Conservation (phyloP, 2,888 invertebrate genomes). For the Cantharis rufa region DNA sequence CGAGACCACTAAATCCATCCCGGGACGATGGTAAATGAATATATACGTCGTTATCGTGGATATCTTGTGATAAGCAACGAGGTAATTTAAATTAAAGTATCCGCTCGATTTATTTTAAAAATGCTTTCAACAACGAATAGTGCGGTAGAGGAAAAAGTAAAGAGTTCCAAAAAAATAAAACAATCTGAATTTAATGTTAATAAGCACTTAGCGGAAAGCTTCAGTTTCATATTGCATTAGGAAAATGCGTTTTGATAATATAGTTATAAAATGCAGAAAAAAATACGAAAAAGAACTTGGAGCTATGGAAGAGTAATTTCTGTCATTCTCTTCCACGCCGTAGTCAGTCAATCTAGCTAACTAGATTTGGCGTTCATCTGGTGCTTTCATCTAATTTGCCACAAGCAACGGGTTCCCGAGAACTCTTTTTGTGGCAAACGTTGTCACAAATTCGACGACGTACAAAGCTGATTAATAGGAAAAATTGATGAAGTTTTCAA, state of each 20-base stretch:
- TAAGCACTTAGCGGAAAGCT: background rate
- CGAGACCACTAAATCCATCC: conserved; percentile 29
- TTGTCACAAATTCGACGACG: conserved; percentile 6
- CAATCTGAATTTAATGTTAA: background rate
- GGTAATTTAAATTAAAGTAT: background rate
- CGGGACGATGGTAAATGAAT: conserved; percentile 18
- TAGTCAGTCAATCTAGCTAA: conserved; percentile 45
- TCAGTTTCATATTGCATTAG: background rate
- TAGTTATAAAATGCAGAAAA: conserved; percentile 5
- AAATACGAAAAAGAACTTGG: background rate
- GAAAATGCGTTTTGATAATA: background rate
- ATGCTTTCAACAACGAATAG: background rate
- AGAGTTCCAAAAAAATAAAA: background rate
- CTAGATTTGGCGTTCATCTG: conserved; percentile 48
- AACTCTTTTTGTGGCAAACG: conserved; percentile 17
- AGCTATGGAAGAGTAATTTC: conserved; percentile 9
- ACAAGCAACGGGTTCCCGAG: conserved; percentile 38
- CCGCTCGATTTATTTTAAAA: background rate
- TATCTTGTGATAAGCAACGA: background rate
- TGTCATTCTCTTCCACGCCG: conserved; percentile 10
- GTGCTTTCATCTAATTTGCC: conserved; percentile 46
- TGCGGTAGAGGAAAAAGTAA: background rate
- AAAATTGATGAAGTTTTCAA: background rate
- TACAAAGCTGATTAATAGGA: background rate
- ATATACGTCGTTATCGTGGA: background rate